Base-by-base conservation (phyloP, 2,113 vertebrate genomes). In the Illadopsis cleaveri region DNA sequence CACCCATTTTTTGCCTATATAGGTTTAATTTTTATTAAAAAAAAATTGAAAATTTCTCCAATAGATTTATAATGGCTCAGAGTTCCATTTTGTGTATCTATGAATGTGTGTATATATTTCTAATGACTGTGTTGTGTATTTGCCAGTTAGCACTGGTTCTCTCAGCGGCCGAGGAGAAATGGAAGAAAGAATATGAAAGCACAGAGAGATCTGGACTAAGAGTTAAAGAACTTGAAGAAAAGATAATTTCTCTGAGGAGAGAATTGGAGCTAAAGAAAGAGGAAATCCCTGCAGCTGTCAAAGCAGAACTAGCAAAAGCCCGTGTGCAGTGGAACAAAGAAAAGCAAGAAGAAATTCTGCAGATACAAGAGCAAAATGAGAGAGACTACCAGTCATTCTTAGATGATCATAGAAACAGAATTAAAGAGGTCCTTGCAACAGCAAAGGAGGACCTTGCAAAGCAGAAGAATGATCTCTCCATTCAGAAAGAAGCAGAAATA, bases 241-340 rank as follows among this genome's bases (percentile, higher is more conserved):
- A 98, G 84, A 68, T 98, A 48, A 90, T 84, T 56, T 97, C 96
- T 53, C 98, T 99, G 44, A 97, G 97, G 81, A 98, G 86, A 50
- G 98, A 98, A 76, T 83, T 99, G 56, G 98, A 99, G 65, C 94
- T 98, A 45, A 98, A 97, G 66, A 95, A 86, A 14, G 97, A 98
- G 82, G 99, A 99, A 97, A 97, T 98, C 90, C 97, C 98, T 12
- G 98, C 97, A 37, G 86, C 98, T 62, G 64, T 99, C 78, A 99
- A 98, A 97, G 98, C 98, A n/a, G 99, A 99, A 92, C 72, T 99
- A 78, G 98, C 98, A 3, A 99, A 97, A 91, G 99, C 99, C 8
- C 97, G 96, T 91, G 98, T 98, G 31, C 97, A 98, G 68, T 99
- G 99, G 99, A 99, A 98, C 96, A 97, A 98, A 96, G 98, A 99